Evolutionary conservation across 2,797 vertebrate species (phyloP), one percentile per base, ranked within the genome.

Genomic region (Anguilla marmorata): DNA sequence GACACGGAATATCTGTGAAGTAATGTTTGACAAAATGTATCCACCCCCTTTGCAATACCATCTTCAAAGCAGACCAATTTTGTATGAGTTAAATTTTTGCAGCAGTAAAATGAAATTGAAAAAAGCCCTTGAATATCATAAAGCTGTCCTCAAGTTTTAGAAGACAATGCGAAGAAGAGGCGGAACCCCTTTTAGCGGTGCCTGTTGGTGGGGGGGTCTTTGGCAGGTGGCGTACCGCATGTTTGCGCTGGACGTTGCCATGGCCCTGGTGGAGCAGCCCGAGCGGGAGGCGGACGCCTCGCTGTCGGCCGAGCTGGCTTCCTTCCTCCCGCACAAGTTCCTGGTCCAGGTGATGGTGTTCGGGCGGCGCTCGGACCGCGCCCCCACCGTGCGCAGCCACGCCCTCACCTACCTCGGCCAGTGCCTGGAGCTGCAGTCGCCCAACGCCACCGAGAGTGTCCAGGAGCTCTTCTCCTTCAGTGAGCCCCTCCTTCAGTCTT

Each of bases 161-260:
- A 11, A 41, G 52, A 56, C 27, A 27, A 56, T 54, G 56, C 19
- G 8, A 24, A 72, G 41, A 8, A 9, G 45, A 72, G 45, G 6
- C 14, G 30, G 52, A 48, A 50, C 16, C 84, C 6, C 6, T 33
- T 76, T 27, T 48, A 74, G 50, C 21, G 6, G 19, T 76, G 7
- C 11, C 4, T 45, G 4, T 41, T 76, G 21, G 4, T 87, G n/a
- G 84, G 84, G 88, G 84, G n/a, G 24, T 11, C 69, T n/a, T 37
- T 5, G 16, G 24, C 92, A 99, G 98, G 94, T 96, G 89, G 94
- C 94, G 45, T 95, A 96, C 89, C 94, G 98, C 12, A 95, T 98
- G 87, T 99, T 99, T 91, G 97, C 98, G 2, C 94, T 99, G 66
- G 98, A 99, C 7, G 97, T 97, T 24, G 96, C 93, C 16, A 95